phyloP scores from a whole-genome alignment of 2,797 vertebrate species.

The Myotis vivesi region DNA sequence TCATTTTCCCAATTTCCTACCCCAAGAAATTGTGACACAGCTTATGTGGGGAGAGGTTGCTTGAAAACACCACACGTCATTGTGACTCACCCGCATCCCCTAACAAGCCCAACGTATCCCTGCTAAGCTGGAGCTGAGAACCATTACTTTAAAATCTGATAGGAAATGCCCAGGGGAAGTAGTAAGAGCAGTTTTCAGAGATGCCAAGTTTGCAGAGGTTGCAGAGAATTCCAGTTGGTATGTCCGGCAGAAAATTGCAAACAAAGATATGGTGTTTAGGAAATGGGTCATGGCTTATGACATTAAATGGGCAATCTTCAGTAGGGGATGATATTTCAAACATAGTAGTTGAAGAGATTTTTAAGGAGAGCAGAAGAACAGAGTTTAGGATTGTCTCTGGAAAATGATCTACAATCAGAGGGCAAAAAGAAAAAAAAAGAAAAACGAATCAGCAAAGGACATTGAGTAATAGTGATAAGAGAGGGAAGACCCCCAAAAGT shows the following conservation, averaged over 20 bases:
- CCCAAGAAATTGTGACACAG: background rate
- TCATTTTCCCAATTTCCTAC: background rate
- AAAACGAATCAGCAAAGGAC: background rate
- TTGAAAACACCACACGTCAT: background rate
- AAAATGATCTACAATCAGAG: background rate
- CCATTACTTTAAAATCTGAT: background rate
- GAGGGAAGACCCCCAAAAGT: background rate
- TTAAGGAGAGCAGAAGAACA: background rate
- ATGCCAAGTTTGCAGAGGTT: background rate
- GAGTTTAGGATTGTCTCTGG: background rate
- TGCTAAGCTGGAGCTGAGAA: background rate
- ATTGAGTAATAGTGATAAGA: background rate
- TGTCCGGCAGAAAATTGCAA: conserved; percentile 1
- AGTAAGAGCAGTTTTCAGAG: background rate
- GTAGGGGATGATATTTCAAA: background rate
- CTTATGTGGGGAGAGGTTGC: background rate
- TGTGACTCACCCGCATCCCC: background rate
- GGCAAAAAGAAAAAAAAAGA: background rate
- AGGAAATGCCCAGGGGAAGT: background rate
- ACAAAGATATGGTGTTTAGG: background rate
- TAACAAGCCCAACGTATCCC: background rate
- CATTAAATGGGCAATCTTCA: background rate
- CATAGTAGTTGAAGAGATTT: background rate
- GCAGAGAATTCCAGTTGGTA: background rate
- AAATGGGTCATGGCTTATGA: background rate